phyloP scores from a whole-genome alignment of 2,797 vertebrate genomes.

The Paramormyrops hopkinsi region DNA sequence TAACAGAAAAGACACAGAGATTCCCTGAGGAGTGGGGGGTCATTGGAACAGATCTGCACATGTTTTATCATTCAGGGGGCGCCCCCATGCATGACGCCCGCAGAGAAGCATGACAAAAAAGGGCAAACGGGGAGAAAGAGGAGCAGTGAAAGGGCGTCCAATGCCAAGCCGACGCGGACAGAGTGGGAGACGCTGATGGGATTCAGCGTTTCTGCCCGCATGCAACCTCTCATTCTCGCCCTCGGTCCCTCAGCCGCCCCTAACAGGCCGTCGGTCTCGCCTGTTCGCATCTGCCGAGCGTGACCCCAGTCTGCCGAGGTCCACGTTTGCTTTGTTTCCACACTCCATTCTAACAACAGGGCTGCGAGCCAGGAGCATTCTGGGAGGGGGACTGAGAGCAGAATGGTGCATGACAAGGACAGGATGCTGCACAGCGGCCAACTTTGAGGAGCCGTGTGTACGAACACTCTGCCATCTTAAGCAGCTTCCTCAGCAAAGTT shows the following conservation, averaged over 20 bases:
- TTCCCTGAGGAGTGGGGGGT: slow-evolving; percentile 16
- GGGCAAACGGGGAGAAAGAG: not conserved
- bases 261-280: slow-evolving; percentile 29
- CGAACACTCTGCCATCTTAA: not conserved
- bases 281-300: slow-evolving; percentile 55
- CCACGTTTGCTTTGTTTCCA: not conserved
- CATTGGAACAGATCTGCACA: slow-evolving; percentile 60
- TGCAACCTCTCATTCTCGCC: slow-evolving; percentile 50
- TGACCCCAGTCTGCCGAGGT: slow-evolving; percentile 37
- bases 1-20: slow-evolving; percentile 37
- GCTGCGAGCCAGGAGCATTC: not conserved
- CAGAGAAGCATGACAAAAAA: not conserved
- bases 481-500: not conserved
- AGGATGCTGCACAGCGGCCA: not conserved
- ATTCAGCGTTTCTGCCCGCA: slow-evolving; percentile 58
- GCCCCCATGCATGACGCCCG: slow-evolving; percentile 51
- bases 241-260: slow-evolving; percentile 39
- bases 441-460: not conserved
- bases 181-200: slow-evolving; percentile 36
- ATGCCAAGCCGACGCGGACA: too few relatives aligned
- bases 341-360: not conserved
- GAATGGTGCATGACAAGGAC: not conserved
- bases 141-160: not conserved
- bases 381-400: not conserved
- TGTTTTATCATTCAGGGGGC: slow-evolving; percentile 53